Base-by-base conservation (phyloP, 2,888 invertebrate genomes). In the Chloroclystis v-ata region DNA sequence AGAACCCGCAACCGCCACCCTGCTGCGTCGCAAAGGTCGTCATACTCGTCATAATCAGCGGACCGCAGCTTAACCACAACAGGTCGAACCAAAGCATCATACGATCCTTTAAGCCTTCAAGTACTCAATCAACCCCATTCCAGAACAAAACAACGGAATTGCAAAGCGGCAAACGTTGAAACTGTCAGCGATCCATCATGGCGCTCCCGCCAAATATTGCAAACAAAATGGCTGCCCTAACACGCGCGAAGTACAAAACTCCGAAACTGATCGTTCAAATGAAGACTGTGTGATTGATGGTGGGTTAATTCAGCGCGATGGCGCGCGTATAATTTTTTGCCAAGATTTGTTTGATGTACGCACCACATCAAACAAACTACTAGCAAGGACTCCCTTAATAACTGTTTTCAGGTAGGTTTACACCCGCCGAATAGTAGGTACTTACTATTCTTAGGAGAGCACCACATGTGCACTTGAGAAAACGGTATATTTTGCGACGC, bases 141-240 rank as follows among this genome's bases (percentile, higher is more conserved):
- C 54, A 52, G 62, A 66, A 68, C 62, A 64, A 63, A 48, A 48
- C 43, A 47, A 24, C 32, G 44, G 47, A 44, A 69, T 64, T 63
- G 64, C 63, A 63, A 69, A 67, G 62, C 62, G 63, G 65, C 62
- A 59, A 49, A 56, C 57, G 56, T 50, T 50, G 48, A 49, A 46
- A 46, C 54, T 54, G 56, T 54, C 56, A 54, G 52, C 63, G 61
- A 79, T 78, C 75, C 67, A 75, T 79, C 78, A 76, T 76, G 70
- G 67, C 67, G 57, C 58, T 56, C 55, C 63, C 63, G 66, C 65
- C 63, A 47, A 50, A 50, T 74, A 65, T 67, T 67, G 69, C 67
- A 52, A 52, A 57, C 63, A 57, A 67, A 69, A 69, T 63, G 65
- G 62, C 63, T 54, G 59, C 59, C 40, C 44, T 52, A 43, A 49